Percentiles rank a stretch among this genome's conserved stretches.
Evolutionary conservation across 2,797 vertebrate species (phyloP).

Genomic region (Zenarchopterus dispar): DNA sequence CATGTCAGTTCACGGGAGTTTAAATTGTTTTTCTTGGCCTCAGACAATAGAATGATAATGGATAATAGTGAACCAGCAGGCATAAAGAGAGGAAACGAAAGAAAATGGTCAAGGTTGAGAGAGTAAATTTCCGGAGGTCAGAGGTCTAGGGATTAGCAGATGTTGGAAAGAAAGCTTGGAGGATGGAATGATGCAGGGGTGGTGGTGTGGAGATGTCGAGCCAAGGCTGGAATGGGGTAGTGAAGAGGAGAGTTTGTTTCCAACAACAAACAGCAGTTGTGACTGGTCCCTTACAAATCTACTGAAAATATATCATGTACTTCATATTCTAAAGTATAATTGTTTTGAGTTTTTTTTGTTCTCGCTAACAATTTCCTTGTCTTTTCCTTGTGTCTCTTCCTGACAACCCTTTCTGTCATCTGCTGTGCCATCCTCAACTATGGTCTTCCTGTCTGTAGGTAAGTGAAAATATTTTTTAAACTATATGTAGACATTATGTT

Average conservation of each 20-base stretch:
- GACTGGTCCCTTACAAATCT: constrained; percentile 31
- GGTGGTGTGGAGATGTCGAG: constrained; percentile 44
- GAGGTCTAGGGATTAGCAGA: constrained; percentile 85
- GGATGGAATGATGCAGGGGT: constrained; percentile 45
- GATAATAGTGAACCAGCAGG: constrained; percentile 75
- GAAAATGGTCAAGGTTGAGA: constrained; percentile 78
- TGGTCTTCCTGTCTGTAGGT: constrained; percentile 55
- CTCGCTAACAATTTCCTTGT: constrained; percentile 35
- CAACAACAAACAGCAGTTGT: constrained; percentile 46
- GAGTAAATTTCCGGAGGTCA: constrained; percentile 87
- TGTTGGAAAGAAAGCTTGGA: constrained; percentile 75
- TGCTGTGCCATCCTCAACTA: constrained; percentile 16
- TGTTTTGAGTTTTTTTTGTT: constrained; percentile 28
- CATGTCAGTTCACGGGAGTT: constrained; percentile 72
- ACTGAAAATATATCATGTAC: constrained; percentile 40
- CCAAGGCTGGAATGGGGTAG: constrained; percentile 32
- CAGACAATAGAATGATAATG: constrained; percentile 79
- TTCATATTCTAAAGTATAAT: background rate
- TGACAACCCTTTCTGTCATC: constrained; percentile 21
- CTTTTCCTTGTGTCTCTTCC: constrained; percentile 35
- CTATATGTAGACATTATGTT: background rate
- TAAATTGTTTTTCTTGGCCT: constrained; percentile 78
- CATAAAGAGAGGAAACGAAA: constrained; percentile 61
- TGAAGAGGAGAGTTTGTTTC: constrained; percentile 54
- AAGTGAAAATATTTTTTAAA: constrained; percentile 49